Evolutionary conservation across 2,113 vertebrate species (phyloP).

Genomic region (Prinia subflava): DNA sequence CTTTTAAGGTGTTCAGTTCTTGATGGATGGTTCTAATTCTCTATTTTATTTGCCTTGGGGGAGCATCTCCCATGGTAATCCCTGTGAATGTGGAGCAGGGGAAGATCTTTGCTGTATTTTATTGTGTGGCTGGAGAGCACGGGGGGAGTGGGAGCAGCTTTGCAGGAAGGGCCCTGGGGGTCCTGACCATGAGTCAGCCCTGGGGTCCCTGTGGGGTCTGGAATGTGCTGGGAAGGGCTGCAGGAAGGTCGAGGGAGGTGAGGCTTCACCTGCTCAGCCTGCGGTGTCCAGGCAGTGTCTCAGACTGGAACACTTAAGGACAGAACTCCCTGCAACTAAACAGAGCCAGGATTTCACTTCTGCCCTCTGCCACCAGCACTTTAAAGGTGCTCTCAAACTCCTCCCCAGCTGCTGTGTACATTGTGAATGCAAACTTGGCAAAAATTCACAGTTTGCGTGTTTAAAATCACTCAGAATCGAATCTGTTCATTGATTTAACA

Average conservation of each 20-base stretch:
- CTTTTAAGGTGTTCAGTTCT: background rate
- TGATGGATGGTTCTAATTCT: rapidly evolving
- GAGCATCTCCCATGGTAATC: background rate
- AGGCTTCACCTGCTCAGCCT: background rate
- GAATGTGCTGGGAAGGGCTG: background rate
- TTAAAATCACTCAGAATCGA: background rate
- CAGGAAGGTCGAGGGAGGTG: background rate
- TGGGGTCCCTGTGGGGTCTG: background rate
- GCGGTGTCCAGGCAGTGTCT: background rate
- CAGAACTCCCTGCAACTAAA: background rate
- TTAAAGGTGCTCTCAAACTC: background rate
- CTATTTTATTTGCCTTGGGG: background rate
- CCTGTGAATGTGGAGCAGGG: background rate
- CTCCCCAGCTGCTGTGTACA: background rate
- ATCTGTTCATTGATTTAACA: background rate
- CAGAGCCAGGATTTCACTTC: background rate
- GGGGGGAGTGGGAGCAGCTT: background rate
- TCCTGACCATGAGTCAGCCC: background rate
- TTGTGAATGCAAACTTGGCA: background rate
- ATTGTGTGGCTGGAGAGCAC: too few relatives aligned
- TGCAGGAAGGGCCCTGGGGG: background rate
- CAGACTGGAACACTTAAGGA: background rate
- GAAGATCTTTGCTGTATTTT: background rate
- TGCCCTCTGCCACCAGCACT: background rate
- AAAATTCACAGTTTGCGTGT: rapidly evolving